These are phyloP conservation scores for Silurus asotus DNA, from an alignment of 2,113 vertebrate species.

Conservation along the genomic window DNA sequence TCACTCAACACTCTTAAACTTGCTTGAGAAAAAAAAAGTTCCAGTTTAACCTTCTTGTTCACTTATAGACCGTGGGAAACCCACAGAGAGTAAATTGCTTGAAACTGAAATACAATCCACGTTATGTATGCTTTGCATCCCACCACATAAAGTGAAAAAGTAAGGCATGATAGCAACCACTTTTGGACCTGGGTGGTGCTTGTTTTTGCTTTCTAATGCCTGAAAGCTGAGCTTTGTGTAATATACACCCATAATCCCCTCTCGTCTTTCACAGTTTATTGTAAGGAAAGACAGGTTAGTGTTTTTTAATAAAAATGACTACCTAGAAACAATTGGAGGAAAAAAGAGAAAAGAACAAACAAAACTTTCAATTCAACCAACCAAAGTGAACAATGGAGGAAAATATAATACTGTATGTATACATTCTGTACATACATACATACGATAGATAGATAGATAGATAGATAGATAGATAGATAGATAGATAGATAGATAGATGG, in stretches of 20 bases:
- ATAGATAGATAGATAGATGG: too few species aligned
- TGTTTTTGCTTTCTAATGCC: constrained; percentile 12
- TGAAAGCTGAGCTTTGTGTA: constrained; percentile 7
- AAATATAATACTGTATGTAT: background rate
- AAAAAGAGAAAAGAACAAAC: background rate
- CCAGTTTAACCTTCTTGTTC: background rate
- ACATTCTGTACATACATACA: too few species aligned
- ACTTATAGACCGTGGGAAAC: background rate
- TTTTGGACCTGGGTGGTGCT: constrained; percentile 8
- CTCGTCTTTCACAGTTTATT: constrained; percentile 11
- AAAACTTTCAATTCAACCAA: background rate
- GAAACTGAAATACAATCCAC: background rate
- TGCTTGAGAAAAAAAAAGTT: background rate
- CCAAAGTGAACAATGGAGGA: background rate
- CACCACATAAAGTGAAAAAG: background rate
- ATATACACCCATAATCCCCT: constrained; percentile 14
- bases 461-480: too few species aligned
- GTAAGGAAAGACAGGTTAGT: background rate
- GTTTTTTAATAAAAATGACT: constrained; percentile 2
- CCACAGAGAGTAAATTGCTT: background rate
- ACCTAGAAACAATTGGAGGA: background rate
- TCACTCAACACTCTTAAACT: background rate
- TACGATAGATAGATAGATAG: too few species aligned
- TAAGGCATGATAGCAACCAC: background rate
- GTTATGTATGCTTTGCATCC: background rate